Base-by-base conservation (phyloP, 1,140 invertebrate genomes). In the Arctopsyche grandis region DNA sequence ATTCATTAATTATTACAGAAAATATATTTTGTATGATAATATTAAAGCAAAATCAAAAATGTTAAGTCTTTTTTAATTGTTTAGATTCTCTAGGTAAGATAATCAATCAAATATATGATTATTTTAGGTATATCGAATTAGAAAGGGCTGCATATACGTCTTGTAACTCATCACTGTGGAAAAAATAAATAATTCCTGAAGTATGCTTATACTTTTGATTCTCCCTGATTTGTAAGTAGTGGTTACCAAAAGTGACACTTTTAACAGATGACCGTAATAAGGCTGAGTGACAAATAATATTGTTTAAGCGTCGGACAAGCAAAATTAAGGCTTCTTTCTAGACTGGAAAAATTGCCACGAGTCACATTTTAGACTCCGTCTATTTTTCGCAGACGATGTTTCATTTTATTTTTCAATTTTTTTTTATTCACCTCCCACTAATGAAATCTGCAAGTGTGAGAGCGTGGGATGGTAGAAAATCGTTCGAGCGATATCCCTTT, bases 261-360 rank as follows among this genome's bases (percentile, higher is more conserved):
- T 56, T 74, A 48, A 74, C 71, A 74, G 71, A 74, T 56, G 71
- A 74, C 48, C 46, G 71, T 26, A 74, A 74, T 74, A 74, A 74
- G 52, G 16, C 22, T n/a, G 71, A 74, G 22, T 56, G 71, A 74
- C 71, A 74, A 74, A 74, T 56, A 48, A 74, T 74, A 56, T 74
- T 74, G 71, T 74, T 74, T 74, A 56, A 16, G 29, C 38, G 38
- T 44, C 46, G 19, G 14, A 14, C 66, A 12, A n/a, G 24, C 5
- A 19, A 5, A 5, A 38, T 70, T 70, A 9, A 29, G 46, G 19
- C 16, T 22, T 52, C 16, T 46, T 46, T 1, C 19, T 56, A n/a
- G 16, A 56, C 52, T 48, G 69, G 48, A 74, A 74, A 74, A 74
- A 74, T 74, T 56, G 71, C 22, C 44, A n/a, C 14, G 48, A 9